Conservation (phyloP, 2,797 vertebrate species). For the Ibycter americanus region DNA sequence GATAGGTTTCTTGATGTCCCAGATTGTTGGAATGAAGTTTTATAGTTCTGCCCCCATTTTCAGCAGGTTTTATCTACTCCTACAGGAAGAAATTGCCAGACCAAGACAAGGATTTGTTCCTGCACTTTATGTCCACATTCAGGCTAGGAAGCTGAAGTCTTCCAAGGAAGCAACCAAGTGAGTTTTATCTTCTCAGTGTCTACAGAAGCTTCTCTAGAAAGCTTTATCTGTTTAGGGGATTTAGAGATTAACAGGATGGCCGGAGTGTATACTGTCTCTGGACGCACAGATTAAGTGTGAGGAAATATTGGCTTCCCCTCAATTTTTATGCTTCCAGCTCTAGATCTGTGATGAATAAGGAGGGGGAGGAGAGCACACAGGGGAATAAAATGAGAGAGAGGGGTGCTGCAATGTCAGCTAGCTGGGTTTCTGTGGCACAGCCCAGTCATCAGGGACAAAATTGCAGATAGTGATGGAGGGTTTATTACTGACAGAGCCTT, state of each 20-base stretch:
- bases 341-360: not conserved
- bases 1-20: not conserved
- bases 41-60: not conserved
- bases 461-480: not conserved
- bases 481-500: not conserved
- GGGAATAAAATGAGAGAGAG: not conserved
- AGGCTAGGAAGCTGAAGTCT: not conserved
- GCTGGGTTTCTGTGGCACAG: not conserved
- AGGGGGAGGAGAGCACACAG: not conserved
- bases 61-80: constrained; percentile 6
- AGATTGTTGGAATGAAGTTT: not conserved
- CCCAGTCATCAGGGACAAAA: not conserved
- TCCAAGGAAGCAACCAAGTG: constrained; percentile 11
- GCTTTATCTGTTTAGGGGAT: constrained; percentile 11
- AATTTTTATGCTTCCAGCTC: constrained; percentile 1
- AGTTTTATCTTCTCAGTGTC: constrained; percentile 15
- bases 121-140: not conserved
- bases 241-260: constrained; percentile 23
- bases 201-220: constrained; percentile 37
- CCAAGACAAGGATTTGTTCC: not conserved
- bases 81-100: constrained; percentile 11
- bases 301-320: not conserved
- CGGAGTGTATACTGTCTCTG: not conserved
- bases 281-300: constrained; percentile 11
- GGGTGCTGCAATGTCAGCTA: not conserved